These are phyloP conservation scores for Osmerus eperlanus DNA, from an alignment of 2,113 vertebrate species.

Conservation along the genomic window DNA sequence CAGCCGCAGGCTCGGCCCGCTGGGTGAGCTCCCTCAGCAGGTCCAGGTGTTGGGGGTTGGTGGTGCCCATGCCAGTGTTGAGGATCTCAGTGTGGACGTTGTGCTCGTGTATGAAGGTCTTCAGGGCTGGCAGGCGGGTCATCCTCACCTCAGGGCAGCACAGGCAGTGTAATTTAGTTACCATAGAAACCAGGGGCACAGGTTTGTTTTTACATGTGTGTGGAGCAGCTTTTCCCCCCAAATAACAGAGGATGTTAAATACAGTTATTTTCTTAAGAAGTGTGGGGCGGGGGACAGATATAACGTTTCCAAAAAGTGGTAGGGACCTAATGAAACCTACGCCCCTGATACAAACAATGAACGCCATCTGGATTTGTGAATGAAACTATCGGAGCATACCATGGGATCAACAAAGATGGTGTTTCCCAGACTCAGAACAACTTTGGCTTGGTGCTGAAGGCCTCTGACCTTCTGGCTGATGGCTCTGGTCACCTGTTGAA, in stretches of 20 bases:
- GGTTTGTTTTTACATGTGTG: not conserved
- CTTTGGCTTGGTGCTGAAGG: slow-evolving; percentile 80
- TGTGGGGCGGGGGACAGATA: too few species aligned
- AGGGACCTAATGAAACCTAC: too few species aligned
- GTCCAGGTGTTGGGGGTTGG: slow-evolving; percentile 77
- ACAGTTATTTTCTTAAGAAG: too few species aligned
- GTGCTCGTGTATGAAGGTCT: slow-evolving; percentile 79
- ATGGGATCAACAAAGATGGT: slow-evolving; percentile 87
- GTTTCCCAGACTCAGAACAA: slow-evolving; percentile 78
- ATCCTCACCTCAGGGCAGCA: slow-evolving; percentile 72
- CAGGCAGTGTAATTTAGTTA: too few species aligned
- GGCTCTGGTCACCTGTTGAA: slow-evolving; percentile 78
- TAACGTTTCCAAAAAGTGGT: too few species aligned
- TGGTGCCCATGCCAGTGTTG: slow-evolving; percentile 76
- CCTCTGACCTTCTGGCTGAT: slow-evolving; percentile 81
- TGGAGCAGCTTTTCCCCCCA: too few species aligned
- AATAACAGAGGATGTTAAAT: too few species aligned
- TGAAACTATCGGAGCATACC: slow-evolving; percentile 66
- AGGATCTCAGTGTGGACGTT: slow-evolving; percentile 82
- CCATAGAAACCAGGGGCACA: not conserved
- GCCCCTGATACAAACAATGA: not conserved
- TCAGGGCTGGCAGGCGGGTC: slow-evolving; percentile 70
- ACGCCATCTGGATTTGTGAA: not conserved
- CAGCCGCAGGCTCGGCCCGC: not conserved
- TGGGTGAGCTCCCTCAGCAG: slow-evolving; percentile 67